Conservation (phyloP, 1,140 invertebrate species). For the Drosophila truncata region DNA sequence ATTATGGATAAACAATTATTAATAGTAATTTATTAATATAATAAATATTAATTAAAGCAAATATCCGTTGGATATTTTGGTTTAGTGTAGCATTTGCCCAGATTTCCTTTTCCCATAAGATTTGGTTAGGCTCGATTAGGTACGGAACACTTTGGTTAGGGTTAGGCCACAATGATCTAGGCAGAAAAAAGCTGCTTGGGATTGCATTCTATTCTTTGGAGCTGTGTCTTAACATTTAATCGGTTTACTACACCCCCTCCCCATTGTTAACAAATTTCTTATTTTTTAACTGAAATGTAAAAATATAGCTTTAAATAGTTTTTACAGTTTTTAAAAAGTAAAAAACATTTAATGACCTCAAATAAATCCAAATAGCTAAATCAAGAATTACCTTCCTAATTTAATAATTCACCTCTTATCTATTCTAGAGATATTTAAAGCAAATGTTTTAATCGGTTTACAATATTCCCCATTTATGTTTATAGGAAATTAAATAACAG, state of each 20-base stretch:
- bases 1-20: too few species aligned
- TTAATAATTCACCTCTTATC: not conserved
- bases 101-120: too few species aligned
- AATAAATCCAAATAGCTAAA: too few species aligned
- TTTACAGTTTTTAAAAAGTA: too few species aligned
- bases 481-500: constrained; percentile 38
- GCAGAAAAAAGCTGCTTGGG: not conserved
- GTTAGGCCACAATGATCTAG: constrained; percentile 29
- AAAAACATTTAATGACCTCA: too few species aligned
- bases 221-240: not conserved
- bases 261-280: too few species aligned
- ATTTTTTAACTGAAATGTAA: not conserved
- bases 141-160: not conserved
- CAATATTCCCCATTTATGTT: constrained; percentile 16
- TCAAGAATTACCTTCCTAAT: too few species aligned
- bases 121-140: constrained; percentile 44
- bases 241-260: too few species aligned
- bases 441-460: constrained; percentile 44
- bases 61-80: not conserved
- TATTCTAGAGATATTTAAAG: not conserved
- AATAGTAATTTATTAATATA: too few species aligned
- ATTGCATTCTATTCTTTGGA: not conserved
- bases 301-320: not conserved
- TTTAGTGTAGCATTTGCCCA: constrained; percentile 6
- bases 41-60: too few species aligned